These are phyloP conservation scores for Conger conger DNA, from an alignment of 2,113 vertebrate genomes.

Conservation along the genomic window DNA sequence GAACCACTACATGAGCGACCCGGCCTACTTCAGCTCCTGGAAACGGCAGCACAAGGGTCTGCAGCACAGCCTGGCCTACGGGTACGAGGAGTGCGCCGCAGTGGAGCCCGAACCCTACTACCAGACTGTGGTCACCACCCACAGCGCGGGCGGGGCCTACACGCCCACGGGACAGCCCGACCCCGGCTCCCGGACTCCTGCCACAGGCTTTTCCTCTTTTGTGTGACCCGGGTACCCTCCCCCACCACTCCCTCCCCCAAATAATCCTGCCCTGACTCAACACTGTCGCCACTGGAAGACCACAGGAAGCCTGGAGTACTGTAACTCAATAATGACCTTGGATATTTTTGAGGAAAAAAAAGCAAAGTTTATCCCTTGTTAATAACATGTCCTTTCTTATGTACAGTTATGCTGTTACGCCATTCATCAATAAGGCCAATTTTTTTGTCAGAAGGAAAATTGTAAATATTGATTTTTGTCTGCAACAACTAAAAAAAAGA, in stretches of 20 bases:
- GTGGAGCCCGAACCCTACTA: slow-evolving; percentile 79
- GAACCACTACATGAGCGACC: slow-evolving; percentile 98
- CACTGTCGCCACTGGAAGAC: background rate
- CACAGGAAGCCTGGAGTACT: background rate
- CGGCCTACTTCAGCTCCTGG: slow-evolving; percentile 94
- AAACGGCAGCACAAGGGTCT: slow-evolving; percentile 86
- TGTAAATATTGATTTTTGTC: slow-evolving; percentile 23
- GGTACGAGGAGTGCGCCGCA: slow-evolving; percentile 83
- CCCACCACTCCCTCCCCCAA: background rate
- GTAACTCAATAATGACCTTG: background rate
- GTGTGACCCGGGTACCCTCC: slow-evolving; percentile 70
- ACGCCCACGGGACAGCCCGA: slow-evolving; percentile 80
- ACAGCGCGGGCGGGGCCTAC: slow-evolving; percentile 89
- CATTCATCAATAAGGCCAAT: slow-evolving; percentile 14
- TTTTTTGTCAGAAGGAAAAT: slow-evolving; percentile 18
- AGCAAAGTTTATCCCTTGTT: slow-evolving; percentile 8
- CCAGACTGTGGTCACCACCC: slow-evolving; percentile 91
- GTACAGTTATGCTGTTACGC: slow-evolving; percentile 3
- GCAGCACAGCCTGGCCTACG: slow-evolving; percentile 70
- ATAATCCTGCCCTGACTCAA: background rate
- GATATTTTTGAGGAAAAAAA: background rate
- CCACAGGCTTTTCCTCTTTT: slow-evolving; percentile 96
- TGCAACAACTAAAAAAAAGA: background rate
- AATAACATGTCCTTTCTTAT: slow-evolving; percentile 1
- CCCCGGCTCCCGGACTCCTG: slow-evolving; percentile 83